Conservation (phyloP, 2,113 vertebrate genomes). For the Tauraco erythrolophus region DNA sequence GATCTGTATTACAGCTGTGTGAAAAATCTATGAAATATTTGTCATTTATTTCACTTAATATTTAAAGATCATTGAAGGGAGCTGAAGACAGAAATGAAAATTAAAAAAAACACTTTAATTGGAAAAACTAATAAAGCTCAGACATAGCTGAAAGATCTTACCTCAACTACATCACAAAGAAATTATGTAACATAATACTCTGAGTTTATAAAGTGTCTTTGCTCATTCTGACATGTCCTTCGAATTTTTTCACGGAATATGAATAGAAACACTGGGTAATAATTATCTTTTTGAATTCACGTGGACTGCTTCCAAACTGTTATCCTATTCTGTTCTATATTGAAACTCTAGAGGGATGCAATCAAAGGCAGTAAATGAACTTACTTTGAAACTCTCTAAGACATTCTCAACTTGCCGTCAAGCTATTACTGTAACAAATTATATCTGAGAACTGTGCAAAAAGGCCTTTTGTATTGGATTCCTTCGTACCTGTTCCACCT, state of each 20-base stretch:
- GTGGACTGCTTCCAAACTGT: background rate
- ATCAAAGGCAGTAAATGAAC: slow-evolving; percentile 28
- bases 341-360: background rate
- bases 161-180: background rate
- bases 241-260: slow-evolving; percentile 6
- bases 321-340: background rate
- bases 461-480: background rate
- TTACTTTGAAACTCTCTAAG: slow-evolving; percentile 10
- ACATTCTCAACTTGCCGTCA: background rate
- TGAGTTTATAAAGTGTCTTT: background rate
- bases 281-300: background rate
- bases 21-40: background rate
- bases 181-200: background rate
- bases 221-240: background rate
- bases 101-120: background rate
- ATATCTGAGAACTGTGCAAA: background rate
- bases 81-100: background rate
- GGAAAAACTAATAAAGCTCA: background rate
- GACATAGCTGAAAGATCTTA: background rate
- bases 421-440: slow-evolving; percentile 2
- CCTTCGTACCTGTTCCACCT: background rate
- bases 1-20: background rate
- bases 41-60: background rate
- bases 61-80: background rate
- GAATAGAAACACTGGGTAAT: background rate